Evolutionary conservation across 2,113 vertebrate species (phyloP), one percentile per base, ranked within the genome.

Genomic region (Scomber japonicus): DNA sequence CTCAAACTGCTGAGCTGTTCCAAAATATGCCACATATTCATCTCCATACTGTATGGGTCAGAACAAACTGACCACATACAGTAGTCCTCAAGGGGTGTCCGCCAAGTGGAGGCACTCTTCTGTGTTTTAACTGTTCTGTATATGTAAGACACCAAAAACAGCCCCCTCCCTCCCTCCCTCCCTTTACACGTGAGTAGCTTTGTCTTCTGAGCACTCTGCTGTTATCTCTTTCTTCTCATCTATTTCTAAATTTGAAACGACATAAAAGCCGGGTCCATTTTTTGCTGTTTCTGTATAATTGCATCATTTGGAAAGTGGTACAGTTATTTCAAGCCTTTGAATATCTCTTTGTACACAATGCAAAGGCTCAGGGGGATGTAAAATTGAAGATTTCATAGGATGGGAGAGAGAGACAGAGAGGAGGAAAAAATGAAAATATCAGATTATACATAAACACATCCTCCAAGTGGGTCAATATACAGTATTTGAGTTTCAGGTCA

Each of bases 281-380:
- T 78, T 66, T 24, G 14, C 62, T 2, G 0, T 86, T 83, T 85
- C 63, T 82, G 63, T 51, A 14, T 82, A 83, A 84, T 74, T 87
- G 82, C 81, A 87, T 88, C 69, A 82, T 84, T 91, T 84, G 64
- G 82, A 54, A 86, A 82, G 68, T 79, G 66, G 70, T 69, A 17
- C 46, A 53, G 83, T 84, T 85, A 80, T 89, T 89, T 86, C 54
- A 46, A 73, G 57, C 83, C n/a, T 19, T 63, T 49, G 59, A 50
- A 70, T 54, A 46, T 57, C 56, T 73, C 70, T 67, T 19, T 66
- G n/a, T 78, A 56, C 44, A 82, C n/a, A 67, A 71, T 19, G n/a
- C 55, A n/a, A 44, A 53, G 66, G 60, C 73, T 75, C 50, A 63
- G 9, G 66, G 44, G 31, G 44, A 75, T 57, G 54, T 50, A 13